Base-by-base conservation (phyloP, 2,797 vertebrate genomes). In the Miichthys miiuy region DNA sequence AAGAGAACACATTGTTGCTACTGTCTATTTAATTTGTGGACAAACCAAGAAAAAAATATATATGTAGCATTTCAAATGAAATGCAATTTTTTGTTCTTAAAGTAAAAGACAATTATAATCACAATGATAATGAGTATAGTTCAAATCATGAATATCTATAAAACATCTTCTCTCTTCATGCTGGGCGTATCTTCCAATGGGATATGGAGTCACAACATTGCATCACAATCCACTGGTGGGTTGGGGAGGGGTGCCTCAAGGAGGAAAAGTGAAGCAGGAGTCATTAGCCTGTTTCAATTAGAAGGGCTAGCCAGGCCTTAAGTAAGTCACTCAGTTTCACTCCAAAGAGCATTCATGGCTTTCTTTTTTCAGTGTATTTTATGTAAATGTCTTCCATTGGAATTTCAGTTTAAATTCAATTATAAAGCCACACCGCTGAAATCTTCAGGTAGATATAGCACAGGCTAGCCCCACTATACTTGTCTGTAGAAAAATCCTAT, bases 141-240 rank as follows among this genome's bases (percentile, higher is more conserved):
- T 92, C 82, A 90, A 89, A 90, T 91, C 71, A 86, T 77, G 82
- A 84, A 90, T 89, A 90, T 93, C 87, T 95, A 94, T 93, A 88
- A 96, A 95, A 95, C 92, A 93, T 91, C 89, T 93, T 92, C 89
- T 93, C 89, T 92, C 91, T 90, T 95, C 95, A 96, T 96, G 96
- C 95, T 94, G 89, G 90, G 92, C 80, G 56, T 88, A 93, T 85
- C 86, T 92, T 93, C 94, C 88, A 89, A 93, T 91, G 89, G 92
- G 84, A 94, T 93, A 93, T 91, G 92, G 82, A 88, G 79, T 91
- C 91, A 94, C 93, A 93, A 94, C 87, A 91, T 92, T 78, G 87
- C 88, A 94, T 94, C 90, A 96, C 94, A 93, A 94, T 94, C 92
- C 93, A 94, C 89, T 91, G 90, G 87, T 87, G 88, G 82, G 82